These are phyloP conservation scores for Polyploca ridens DNA, from an alignment of 2,888 invertebrate species.

Conservation along the genomic window DNA sequence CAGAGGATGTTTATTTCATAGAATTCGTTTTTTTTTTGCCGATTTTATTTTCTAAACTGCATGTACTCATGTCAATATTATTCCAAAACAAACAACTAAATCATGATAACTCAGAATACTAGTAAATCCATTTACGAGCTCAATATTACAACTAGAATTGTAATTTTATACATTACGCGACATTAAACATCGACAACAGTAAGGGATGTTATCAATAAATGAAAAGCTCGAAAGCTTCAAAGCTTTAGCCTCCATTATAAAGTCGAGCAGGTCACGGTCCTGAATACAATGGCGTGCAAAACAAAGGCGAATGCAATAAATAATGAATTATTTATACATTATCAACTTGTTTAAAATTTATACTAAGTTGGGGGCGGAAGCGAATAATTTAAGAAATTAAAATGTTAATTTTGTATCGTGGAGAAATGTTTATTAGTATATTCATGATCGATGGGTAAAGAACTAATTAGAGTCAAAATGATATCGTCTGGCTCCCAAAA, in stretches of 20 bases:
- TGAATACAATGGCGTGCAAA: background rate
- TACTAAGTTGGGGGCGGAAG: background rate
- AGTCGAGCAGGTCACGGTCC: background rate
- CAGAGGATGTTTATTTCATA: no score
- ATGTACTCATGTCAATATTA: background rate
- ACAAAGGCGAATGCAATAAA: background rate
- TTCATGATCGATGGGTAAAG: no score
- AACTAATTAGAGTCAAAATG: no score
- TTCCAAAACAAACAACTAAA: background rate
- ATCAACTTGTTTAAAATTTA: background rate
- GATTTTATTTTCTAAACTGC: background rate
- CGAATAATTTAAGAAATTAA: background rate
- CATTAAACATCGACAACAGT: constrained; percentile 1
- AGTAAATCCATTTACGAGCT: background rate
- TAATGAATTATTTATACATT: constrained; percentile 6
- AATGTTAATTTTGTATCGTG: no score
- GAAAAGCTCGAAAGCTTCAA: constrained; percentile 1
- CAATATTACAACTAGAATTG: background rate
- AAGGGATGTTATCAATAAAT: constrained; percentile 6
- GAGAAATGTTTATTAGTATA: no score
- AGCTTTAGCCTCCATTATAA: constrained; percentile 4
- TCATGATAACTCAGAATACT: background rate
- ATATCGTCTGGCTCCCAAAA: no score
- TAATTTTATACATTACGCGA: background rate
- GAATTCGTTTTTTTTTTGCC: background rate